Percentiles rank a stretch among this genome's conserved stretches.
Conservation (phyloP, 2,888 invertebrate genomes). For the Pristionchus arcanus region DNA sequence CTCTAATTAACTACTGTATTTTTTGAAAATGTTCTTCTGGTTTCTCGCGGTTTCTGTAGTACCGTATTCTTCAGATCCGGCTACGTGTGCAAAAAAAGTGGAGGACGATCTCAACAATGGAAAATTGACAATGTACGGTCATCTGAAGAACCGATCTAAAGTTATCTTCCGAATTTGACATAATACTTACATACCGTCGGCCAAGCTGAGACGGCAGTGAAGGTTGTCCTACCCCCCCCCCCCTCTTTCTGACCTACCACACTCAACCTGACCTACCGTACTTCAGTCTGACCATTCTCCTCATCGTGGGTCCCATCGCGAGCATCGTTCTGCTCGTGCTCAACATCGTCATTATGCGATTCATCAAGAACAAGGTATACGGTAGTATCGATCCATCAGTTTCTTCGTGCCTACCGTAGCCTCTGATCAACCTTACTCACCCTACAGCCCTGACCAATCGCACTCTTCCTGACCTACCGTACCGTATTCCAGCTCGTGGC, state of each 20-base stretch:
- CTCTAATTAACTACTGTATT: background rate
- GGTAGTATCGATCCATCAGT: background rate
- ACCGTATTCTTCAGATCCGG: background rate
- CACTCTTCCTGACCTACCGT: background rate
- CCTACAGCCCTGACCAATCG: background rate
- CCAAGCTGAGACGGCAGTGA: too few species aligned
- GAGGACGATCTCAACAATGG: background rate
- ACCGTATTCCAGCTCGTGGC: constrained; percentile 4
- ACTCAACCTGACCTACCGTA: constrained; percentile 4
- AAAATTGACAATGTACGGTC: background rate
- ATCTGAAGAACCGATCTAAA: background rate
- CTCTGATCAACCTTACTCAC: background rate
- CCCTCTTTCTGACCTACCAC: background rate
- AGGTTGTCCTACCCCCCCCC: too few species aligned
- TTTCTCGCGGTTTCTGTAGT: background rate
- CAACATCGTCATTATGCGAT: constrained; percentile 18
- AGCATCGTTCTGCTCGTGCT: constrained; percentile 19
- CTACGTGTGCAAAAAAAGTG: background rate
- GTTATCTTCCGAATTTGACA: too few species aligned
- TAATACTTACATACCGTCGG: too few species aligned
- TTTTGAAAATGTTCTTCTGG: background rate
- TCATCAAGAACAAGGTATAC: constrained; percentile 29
- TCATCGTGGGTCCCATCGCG: background rate
- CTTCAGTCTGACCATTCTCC: background rate
- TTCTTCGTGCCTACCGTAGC: too few species aligned